Evolutionary conservation across 2,888 invertebrate species (phyloP).

Genomic region (Conomelus anceps): DNA sequence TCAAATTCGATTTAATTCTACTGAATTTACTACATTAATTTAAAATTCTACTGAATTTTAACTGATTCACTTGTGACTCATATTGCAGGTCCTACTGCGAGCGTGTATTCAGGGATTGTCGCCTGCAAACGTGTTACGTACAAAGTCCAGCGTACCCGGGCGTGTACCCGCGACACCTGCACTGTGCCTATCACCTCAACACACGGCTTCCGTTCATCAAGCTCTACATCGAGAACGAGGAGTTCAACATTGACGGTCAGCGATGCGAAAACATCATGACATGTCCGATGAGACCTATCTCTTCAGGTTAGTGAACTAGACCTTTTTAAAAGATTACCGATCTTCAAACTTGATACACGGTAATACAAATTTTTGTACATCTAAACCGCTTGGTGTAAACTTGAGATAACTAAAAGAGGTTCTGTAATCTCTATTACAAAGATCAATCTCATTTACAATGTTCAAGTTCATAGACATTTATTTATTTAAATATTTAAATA

Average conservation of each 20-base stretch:
- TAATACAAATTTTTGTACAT: no score
- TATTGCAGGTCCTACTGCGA: conserved; percentile 73
- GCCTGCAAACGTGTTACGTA: conserved; percentile 86
- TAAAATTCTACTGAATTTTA: no score
- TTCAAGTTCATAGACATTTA: no score
- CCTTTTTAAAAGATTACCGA: no score
- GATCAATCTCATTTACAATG: no score
- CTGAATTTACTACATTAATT: no score
- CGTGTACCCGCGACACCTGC: conserved; percentile 81
- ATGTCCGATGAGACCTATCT: conserved; percentile 86
- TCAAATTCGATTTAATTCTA: no score
- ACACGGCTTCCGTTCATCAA: conserved; percentile 77
- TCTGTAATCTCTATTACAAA: no score
- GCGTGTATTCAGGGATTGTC: conserved; percentile 77
- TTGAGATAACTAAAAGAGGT: no score
- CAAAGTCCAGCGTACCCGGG: conserved; percentile 91
- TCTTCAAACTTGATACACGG: no score
- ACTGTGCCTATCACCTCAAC: conserved; percentile 85
- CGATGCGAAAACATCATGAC: conserved; percentile 92
- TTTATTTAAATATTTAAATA: no score
- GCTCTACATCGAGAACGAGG: conserved; percentile 48
- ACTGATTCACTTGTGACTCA: not conserved
- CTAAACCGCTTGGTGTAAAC: no score
- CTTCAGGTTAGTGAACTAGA: conserved; percentile 56
- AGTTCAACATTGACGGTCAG: conserved; percentile 89